phyloP scores from a whole-genome alignment of 2,797 vertebrate genomes.

The Ciconia nigra region DNA sequence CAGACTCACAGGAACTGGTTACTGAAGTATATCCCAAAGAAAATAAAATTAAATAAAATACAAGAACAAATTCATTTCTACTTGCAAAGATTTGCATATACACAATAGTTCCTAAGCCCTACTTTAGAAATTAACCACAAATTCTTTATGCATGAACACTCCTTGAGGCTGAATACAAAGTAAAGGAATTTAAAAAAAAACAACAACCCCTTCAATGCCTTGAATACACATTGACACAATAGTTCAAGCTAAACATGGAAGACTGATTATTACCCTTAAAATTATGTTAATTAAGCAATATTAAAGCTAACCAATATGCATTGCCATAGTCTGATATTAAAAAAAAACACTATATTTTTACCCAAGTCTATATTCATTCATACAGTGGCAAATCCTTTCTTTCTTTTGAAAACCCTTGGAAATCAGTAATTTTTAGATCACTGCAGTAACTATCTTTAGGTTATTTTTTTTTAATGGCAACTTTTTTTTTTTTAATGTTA shows the following conservation, averaged over 20 bases:
- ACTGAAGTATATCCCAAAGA: neutral
- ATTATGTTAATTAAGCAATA: constrained; percentile 11
- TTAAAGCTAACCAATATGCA: neutral
- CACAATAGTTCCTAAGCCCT: neutral
- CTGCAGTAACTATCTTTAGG: neutral
- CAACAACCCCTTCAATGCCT: neutral
- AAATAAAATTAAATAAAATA: neutral
- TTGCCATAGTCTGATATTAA: neutral
- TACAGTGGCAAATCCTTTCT: neutral
- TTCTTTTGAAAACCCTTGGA: neutral
- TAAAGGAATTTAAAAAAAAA: neutral
- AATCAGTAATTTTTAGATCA: neutral
- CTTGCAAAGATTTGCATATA: neutral
- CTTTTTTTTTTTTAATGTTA: neutral
- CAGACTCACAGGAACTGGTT: neutral
- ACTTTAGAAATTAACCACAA: constrained; percentile 8
- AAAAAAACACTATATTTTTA: neutral
- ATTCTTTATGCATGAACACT: neutral
- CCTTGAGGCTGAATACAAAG: neutral
- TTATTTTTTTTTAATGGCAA: neutral
- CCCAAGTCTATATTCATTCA: neutral
- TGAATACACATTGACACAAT: neutral
- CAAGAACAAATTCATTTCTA: neutral
- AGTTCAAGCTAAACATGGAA: neutral
- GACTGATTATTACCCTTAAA: neutral